Evolutionary conservation across 2,113 vertebrate genomes (phyloP).

Genomic region (Anguilla rostrata): DNA sequence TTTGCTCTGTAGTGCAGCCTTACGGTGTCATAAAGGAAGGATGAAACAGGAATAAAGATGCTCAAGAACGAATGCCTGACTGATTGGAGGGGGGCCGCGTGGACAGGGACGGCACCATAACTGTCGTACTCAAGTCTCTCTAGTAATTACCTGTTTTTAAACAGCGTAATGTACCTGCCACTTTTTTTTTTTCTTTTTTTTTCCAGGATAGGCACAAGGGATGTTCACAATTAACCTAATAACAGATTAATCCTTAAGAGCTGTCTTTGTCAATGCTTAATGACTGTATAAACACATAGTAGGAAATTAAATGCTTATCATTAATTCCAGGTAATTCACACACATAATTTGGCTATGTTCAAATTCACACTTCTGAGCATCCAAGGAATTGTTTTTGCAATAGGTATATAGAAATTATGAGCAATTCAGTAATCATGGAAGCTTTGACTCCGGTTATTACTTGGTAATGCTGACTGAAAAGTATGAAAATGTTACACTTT

Average conservation of each 20-base stretch:
- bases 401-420: background rate
- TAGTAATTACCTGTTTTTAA: background rate
- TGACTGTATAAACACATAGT: background rate
- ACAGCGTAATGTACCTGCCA: background rate
- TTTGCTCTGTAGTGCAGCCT: conserved; percentile 49
- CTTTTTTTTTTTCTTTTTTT: background rate
- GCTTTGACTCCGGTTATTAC: background rate
- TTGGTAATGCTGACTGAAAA: background rate
- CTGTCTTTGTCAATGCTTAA: background rate
- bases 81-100: background rate
- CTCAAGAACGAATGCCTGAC: background rate
- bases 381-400: background rate
- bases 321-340: background rate
- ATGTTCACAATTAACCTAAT: background rate
- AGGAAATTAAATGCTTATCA: background rate
- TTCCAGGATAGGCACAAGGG: background rate
- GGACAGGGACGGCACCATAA: background rate
- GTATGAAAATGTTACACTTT: background rate
- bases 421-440: background rate
- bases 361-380: background rate
- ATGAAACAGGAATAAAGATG: conserved; percentile 28
- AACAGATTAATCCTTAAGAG: background rate
- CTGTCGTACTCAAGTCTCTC: background rate
- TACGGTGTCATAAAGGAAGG: conserved; percentile 41
- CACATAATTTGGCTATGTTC: background rate